These are phyloP conservation scores for Byasa hedistus DNA, from an alignment of 2,888 invertebrate genomes.

Conservation along the genomic window DNA sequence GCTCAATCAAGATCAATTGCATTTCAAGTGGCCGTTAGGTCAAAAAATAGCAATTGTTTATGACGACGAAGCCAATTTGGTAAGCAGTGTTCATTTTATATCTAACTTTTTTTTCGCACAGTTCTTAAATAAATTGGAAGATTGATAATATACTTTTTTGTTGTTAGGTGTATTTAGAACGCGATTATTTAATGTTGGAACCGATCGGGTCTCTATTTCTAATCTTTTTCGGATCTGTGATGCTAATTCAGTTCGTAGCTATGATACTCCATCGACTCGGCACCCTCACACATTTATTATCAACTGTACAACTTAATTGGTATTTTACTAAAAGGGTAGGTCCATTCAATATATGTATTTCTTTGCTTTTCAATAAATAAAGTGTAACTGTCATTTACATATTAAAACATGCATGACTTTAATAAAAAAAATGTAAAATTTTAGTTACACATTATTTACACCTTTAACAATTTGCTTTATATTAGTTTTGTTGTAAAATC, in stretches of 20 bases:
- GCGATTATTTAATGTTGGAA: conserved; percentile 94
- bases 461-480: too few species aligned
- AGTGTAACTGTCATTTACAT: too few species aligned
- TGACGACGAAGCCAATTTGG: conserved; percentile 85
- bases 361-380: too few species aligned
- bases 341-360: conserved; percentile 6
- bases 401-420: too few species aligned
- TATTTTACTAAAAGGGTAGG: conserved; percentile 87
- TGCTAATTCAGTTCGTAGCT: conserved; percentile 95
- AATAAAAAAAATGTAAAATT: too few species aligned
- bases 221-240: conserved; percentile 96
- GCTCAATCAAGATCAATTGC: conserved; percentile 95
- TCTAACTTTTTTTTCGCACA: not conserved
- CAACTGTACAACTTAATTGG: conserved; percentile 93
- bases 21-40: conserved; percentile 96
- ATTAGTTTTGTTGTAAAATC: not conserved
- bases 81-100: conserved; percentile 41
- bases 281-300: conserved; percentile 95
- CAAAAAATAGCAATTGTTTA: conserved; percentile 90
- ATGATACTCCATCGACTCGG: conserved; percentile 99
- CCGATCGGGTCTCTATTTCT: conserved; percentile 97
- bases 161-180: conserved; percentile 79
- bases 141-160: not conserved
- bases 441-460: too few species aligned
- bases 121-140: too few species aligned